phyloP scores from a whole-genome alignment of 2,797 vertebrate genomes.

The Hephaestus fuliginosus region DNA sequence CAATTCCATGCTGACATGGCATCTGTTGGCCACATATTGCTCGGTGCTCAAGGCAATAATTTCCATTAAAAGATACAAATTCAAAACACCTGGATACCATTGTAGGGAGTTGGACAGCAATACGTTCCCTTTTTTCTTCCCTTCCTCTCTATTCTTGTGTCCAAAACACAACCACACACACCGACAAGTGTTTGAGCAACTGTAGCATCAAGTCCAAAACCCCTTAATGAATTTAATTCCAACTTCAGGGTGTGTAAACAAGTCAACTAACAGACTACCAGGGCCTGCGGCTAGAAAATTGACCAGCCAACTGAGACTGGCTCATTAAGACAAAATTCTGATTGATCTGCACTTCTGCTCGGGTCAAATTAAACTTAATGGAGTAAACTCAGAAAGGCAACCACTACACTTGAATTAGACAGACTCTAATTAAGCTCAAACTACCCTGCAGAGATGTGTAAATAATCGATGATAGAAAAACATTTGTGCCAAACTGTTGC shows the following conservation, averaged over 20 bases:
- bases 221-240: constrained; percentile 11
- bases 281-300: constrained; percentile 14
- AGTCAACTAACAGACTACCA: constrained; percentile 11
- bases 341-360: constrained; percentile 39
- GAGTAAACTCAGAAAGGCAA: constrained; percentile 18
- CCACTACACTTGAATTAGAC: constrained; percentile 2
- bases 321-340: constrained; percentile 48
- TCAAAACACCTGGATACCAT: constrained; percentile 18
- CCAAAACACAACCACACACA: background rate
- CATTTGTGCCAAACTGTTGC: constrained; percentile 2
- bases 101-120: background rate
- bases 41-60: background rate
- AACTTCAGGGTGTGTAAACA: constrained; percentile 31
- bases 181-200: background rate
- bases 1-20: background rate
- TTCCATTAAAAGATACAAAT: background rate
- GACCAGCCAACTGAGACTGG: constrained; percentile 20
- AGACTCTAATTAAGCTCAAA: constrained; percentile 38
- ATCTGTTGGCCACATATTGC: constrained; percentile 7
- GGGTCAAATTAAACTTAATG: constrained; percentile 45
- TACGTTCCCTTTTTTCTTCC: background rate
- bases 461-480: constrained; percentile 23
- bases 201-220: constrained; percentile 4
- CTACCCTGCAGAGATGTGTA: constrained; percentile 5
- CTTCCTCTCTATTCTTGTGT: background rate